Evolutionary conservation across 2,888 invertebrate genomes (phyloP).

Genomic region (Heliconius erato): DNA sequence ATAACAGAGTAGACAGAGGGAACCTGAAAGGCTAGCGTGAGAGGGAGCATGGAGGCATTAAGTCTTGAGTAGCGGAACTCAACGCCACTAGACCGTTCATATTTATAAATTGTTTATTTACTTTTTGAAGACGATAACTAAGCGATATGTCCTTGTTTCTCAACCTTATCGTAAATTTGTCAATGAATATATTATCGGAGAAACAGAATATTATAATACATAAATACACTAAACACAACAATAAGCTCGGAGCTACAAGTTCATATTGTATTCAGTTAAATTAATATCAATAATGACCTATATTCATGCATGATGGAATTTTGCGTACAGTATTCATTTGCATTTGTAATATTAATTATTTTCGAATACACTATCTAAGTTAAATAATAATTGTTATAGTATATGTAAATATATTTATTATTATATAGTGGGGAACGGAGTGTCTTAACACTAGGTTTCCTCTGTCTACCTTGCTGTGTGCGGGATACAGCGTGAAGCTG

Average conservation of each 20-base stretch:
- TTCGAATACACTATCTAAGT: constrained; percentile 3
- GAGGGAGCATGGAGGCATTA: too few species aligned
- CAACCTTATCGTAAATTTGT: not conserved
- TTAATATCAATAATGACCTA: constrained; percentile 8
- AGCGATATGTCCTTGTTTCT: not conserved
- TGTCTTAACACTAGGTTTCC: too few species aligned
- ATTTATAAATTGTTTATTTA: too few species aligned
- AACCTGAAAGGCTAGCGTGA: too few species aligned
- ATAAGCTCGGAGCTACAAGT: not conserved
- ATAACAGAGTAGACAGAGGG: too few species aligned
- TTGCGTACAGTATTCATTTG: constrained; percentile 2
- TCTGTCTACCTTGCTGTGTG: too few species aligned
- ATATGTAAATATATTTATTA: not conserved
- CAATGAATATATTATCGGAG: not conserved
- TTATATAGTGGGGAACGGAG: not conserved
- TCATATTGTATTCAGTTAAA: not conserved
- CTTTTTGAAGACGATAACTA: not conserved
- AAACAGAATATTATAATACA: not conserved
- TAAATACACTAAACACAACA: not conserved
- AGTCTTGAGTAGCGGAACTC: too few species aligned
- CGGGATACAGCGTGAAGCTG: too few species aligned
- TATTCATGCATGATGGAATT: constrained; percentile 13
- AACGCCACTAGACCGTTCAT: too few species aligned
- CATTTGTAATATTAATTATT: not conserved
- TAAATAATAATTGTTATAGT: not conserved